Percentiles rank a stretch among this genome's conserved stretches.
These are phyloP conservation scores for Chelon labrosus DNA, from an alignment of 2,797 vertebrate species.

Conservation along the genomic window DNA sequence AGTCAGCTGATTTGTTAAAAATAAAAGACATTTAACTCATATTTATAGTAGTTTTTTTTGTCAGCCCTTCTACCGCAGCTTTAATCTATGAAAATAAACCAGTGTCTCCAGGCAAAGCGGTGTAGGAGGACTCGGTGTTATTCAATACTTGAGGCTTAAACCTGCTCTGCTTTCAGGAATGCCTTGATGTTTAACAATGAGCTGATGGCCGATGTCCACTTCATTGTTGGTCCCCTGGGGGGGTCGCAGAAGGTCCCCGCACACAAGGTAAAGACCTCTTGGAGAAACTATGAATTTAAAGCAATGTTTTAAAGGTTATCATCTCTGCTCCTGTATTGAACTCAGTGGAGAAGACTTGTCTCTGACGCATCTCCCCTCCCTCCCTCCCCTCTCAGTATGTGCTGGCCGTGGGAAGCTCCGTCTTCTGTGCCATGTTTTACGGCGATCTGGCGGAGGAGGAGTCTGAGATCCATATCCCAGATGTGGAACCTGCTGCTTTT, in stretches of 20 bases:
- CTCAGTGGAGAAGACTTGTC: slow-evolving; percentile 21
- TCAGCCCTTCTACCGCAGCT: neutral
- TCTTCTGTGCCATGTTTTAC: slow-evolving; percentile 99
- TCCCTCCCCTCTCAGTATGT: slow-evolving; percentile 88
- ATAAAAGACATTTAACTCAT: no score
- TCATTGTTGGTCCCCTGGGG: slow-evolving; percentile 93
- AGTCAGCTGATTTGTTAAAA: no score
- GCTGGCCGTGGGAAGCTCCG: slow-evolving; percentile 97
- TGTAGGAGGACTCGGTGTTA: slow-evolving; percentile 61
- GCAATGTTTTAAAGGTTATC: no score
- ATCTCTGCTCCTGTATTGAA: slow-evolving; percentile 30
- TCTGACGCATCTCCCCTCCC: slow-evolving; percentile 44
- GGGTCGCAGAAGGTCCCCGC: slow-evolving; percentile 92
- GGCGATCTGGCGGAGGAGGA: slow-evolving; percentile 96
- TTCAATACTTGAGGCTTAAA: slow-evolving; percentile 38
- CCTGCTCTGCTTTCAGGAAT: slow-evolving; percentile 85
- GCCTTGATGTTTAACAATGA: slow-evolving; percentile 99
- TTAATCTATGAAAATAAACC: slow-evolving; percentile 42
- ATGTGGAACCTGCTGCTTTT: slow-evolving; percentile 98
- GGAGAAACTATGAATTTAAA: neutral
- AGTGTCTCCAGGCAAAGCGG: slow-evolving; percentile 53
- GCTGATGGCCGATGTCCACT: slow-evolving; percentile 99
- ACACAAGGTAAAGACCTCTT: slow-evolving; percentile 89
- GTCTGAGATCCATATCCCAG: slow-evolving; percentile 97
- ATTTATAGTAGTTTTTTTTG: no score